Evolutionary conservation across 2,797 vertebrate genomes (phyloP).

Genomic region (Smutsia temminckii): DNA sequence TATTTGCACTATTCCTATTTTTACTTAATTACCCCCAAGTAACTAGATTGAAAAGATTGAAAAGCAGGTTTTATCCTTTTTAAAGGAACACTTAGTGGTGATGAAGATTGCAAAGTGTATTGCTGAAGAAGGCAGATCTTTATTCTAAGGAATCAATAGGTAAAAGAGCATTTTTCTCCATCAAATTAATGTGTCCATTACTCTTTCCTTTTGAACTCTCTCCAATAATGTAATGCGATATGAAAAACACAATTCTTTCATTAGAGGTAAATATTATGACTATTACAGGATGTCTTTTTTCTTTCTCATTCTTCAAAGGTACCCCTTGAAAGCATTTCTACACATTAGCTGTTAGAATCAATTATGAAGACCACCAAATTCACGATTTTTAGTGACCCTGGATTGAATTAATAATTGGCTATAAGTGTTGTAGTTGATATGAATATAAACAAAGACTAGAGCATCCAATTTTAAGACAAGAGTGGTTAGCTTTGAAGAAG

Average conservation of each 20-base stretch:
- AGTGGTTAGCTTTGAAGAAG: not conserved
- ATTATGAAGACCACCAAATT: slow-evolving; percentile 20
- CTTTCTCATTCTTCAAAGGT: slow-evolving; percentile 11
- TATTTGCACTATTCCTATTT: slow-evolving; percentile 4
- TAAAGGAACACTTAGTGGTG: not conserved
- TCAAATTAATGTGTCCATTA: not conserved
- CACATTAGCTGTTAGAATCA: slow-evolving; percentile 32
- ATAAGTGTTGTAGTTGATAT: not conserved
- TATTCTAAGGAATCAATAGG: slow-evolving; percentile 4
- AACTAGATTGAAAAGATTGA: not conserved
- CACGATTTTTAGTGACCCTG: not conserved
- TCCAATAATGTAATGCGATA: slow-evolving; percentile 5
- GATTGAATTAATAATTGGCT: not conserved
- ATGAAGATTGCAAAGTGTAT: not conserved
- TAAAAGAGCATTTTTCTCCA: slow-evolving; percentile 22
- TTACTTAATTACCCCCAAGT: slow-evolving; percentile 7
- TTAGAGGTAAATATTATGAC: slow-evolving; percentile 21
- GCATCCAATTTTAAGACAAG: not conserved
- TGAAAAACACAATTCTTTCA: not conserved
- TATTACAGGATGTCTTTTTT: not conserved
- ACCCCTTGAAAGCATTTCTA: slow-evolving; percentile 31
- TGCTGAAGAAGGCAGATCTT: not conserved
- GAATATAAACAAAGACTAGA: slow-evolving; percentile 37
- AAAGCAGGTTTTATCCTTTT: not conserved
- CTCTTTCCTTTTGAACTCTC: not conserved